Base-by-base conservation (phyloP, 2,797 vertebrate species). In the Eulemur rubriventer region DNA sequence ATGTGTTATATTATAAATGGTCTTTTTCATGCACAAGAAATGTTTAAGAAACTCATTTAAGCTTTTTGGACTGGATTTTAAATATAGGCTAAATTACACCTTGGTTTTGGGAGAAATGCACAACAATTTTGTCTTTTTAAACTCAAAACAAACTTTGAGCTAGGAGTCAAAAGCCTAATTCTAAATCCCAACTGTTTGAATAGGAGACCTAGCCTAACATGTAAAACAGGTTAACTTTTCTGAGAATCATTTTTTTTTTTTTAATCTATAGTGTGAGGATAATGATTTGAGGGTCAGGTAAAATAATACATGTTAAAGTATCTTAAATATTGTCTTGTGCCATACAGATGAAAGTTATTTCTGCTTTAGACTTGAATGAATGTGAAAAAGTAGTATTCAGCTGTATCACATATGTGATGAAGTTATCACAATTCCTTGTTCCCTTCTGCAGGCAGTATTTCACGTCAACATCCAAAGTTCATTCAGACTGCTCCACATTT, bases 11-110 rank as follows among this genome's bases (percentile, higher is more conserved):
- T 81, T 80, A 57, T 88, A 93, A 72, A 52, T 83, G 0, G 69
- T 46, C 6, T 46, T 91, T 84, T 91, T 48, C 46, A 9, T 10
- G 80, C 28, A 57, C 91, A 75, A 78, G 50, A 87, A 75, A 70
- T 75, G 9, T 85, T 81, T 80, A 61, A 88, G 38, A 94, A 95
- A 89, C 30, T 91, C 26, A 18, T 33, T 69, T 43, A 72, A 63
- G 2, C 41, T 65, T 97, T 75, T 83, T 95, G 33, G 82, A 65
- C 48, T 89, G 22, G 26, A 86, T 92, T 89, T 91, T 95, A 89
- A 85, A 18, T 89, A 38, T 18, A 67, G 8, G 35, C 55, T 81
- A 95, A 95, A 26, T 75, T 91, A 65, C 50, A 50, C 12, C 18
- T 91, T n/a, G 30, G 3, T 89, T 91, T 91, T 92, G 2, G 22